Base-by-base conservation (phyloP, 2,888 invertebrate species). In the Zaprionus bogoriensis region DNA sequence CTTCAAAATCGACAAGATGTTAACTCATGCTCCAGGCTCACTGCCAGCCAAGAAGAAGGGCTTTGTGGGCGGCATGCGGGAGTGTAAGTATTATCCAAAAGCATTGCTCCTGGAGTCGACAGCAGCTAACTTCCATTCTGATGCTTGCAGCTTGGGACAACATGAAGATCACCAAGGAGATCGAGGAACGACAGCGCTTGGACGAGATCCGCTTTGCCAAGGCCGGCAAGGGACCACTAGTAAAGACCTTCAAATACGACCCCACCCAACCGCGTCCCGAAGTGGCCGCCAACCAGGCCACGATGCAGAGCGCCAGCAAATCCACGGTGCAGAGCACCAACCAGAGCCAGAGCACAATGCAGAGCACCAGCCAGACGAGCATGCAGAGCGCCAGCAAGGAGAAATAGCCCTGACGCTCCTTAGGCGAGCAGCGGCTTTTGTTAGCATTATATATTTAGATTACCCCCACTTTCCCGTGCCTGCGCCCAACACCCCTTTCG, bases 211-310 rank as follows among this genome's bases (percentile, higher is more conserved):
- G 94, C 52, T 98, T 98, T 87, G 94, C 94, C 60, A 93, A 93
- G 89, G 97, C 98, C 1, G 98, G 98, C 9, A 94, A 94, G 88
- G 97, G 96, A 0, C 96, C 98, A 0, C 87, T 98, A 41, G 93
- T 94, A 30, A 98, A 97, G 91, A 98, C 98, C 0, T 98, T 94
- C 88, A 94, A 96, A 90, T 94, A 93, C 89, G 95, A 98, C 90
- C 98, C 98, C 1, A 94, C 94, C 47, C 94, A 94, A 82, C 88
- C 90, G 50, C 68, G 53, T 20, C 5, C 36, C n/a, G 22, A 27
- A 6, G 4, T 12, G 2, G 0, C 42, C 17, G 12, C 2, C 54
- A 38, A n/a, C n/a, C 45, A 54, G 32, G 20, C 60, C 6, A 22
- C 22, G 0, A 23, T 23, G n/a, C n/a, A n/a, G n/a, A n/a, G n/a